A percentile compares a stretch with the other conserved stretches of the same genome.
Evolutionary conservation across 2,888 invertebrate species (phyloP).

Genomic region (Sialis fuliginosa): DNA sequence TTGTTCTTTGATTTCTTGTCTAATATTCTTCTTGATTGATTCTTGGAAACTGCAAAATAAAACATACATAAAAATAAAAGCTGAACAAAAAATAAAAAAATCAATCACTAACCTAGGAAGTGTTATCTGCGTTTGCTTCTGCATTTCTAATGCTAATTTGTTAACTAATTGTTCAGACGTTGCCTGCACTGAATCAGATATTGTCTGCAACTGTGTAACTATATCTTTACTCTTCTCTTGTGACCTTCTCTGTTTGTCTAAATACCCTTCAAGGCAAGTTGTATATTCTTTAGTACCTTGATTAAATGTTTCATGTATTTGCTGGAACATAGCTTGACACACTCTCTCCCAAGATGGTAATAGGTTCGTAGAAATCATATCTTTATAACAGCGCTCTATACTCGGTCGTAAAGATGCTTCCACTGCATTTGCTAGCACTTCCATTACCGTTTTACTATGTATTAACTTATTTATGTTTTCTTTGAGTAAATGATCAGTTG

Average conservation of each 20-base stretch:
- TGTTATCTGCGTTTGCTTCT: constrained; percentile 20
- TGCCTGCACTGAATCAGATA: constrained; percentile 21
- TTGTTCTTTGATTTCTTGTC: constrained; percentile 25
- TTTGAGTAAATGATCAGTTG: constrained; percentile 54
- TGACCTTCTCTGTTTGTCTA: constrained; percentile 24
- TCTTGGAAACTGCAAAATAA: constrained; percentile 6
- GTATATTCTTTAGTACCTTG: constrained; percentile 71
- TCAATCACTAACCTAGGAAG: constrained; percentile 17
- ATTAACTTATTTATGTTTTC: constrained; percentile 68
- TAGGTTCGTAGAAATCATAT: constrained; percentile 55
- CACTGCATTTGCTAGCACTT: constrained; percentile 51
- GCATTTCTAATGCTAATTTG: constrained; percentile 20
- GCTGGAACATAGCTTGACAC: constrained; percentile 71
- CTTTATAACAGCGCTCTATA: constrained; percentile 59
- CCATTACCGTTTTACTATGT: constrained; percentile 61
- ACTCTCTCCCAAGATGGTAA: constrained; percentile 78
- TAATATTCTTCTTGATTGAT: constrained; percentile 3
- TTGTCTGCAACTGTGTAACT: constrained; percentile 23
- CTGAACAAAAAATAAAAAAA: too few species aligned
- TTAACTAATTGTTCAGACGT: constrained; percentile 21
- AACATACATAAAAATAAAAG: background rate
- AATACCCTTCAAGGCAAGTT: constrained; percentile 24
- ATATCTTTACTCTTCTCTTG: constrained; percentile 26
- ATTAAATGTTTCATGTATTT: constrained; percentile 76
- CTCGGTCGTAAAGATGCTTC: constrained; percentile 51